phyloP scores from a whole-genome alignment of 2,888 invertebrate species.

The Scaeva pyrastri region DNA sequence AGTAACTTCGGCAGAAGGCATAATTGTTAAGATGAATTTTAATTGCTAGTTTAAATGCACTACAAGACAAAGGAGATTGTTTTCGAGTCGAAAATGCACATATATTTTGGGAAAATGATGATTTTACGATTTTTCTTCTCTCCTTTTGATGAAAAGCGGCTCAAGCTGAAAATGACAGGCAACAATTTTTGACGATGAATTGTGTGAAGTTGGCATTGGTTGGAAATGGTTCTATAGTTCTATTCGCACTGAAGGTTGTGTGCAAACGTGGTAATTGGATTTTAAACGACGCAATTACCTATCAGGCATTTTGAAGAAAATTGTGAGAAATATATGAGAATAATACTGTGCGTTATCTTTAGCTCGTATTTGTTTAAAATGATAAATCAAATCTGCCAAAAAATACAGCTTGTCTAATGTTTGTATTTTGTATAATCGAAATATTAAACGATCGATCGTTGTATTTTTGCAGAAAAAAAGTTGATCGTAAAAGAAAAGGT shows the following conservation, averaged over 20 bases:
- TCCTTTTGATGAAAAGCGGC: constrained; percentile 59
- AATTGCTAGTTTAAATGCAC: constrained; percentile 62
- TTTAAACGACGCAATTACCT: no score
- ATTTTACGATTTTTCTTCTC: constrained; percentile 71
- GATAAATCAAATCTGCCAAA: no score
- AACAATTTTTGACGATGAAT: constrained; percentile 57
- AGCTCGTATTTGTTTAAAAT: no score
- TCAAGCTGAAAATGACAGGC: constrained; percentile 74
- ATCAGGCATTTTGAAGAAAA: no score
- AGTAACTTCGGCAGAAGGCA: constrained; percentile 88
- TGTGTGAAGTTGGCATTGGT: constrained; percentile 44
- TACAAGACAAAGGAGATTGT: constrained; percentile 61
- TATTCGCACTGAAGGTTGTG: constrained; percentile 39
- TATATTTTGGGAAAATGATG: constrained; percentile 71
- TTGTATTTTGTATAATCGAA: no score
- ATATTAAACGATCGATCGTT: no score
- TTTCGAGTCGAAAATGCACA: constrained; percentile 48
- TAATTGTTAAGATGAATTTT: constrained; percentile 67
- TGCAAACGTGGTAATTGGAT: not conserved
- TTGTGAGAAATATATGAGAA: no score
- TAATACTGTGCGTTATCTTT: no score
- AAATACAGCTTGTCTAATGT: no score
- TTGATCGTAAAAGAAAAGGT: no score
- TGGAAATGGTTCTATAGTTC: not conserved
- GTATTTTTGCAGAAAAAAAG: no score